Conservation (phyloP, 2,888 invertebrate genomes). For the Eurois occulta region DNA sequence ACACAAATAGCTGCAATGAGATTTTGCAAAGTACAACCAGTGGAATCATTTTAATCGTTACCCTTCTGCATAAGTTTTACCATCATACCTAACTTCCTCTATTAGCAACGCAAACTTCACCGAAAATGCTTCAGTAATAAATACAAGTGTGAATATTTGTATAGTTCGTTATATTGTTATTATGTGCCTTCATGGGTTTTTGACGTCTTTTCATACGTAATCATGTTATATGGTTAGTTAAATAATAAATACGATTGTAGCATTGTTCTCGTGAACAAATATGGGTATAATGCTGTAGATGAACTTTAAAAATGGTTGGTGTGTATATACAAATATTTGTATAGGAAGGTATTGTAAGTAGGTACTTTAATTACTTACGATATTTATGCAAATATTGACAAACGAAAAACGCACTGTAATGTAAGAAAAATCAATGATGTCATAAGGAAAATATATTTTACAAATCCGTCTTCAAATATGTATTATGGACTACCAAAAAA, state of each 20-base stretch:
- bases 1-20: too few species aligned
- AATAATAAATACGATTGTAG: conserved; percentile 24
- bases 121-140: conserved; percentile 38
- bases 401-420: not conserved
- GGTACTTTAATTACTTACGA: not conserved
- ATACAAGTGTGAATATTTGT: conserved; percentile 57
- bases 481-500: too few species aligned
- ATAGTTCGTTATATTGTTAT: conserved; percentile 56
- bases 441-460: not conserved
- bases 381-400: not conserved
- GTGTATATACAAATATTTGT: conserved; percentile 6
- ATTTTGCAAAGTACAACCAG: too few species aligned
- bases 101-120: conserved; percentile 32
- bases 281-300: not conserved
- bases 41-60: not conserved
- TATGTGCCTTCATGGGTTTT: conserved; percentile 56
- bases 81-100: not conserved
- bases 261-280: conserved; percentile 44
- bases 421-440: not conserved
- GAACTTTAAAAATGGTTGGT: conserved; percentile 15
- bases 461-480: not conserved
- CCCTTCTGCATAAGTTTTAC: conserved; percentile 5
- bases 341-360: not conserved
- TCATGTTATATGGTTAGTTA: conserved; percentile 30
- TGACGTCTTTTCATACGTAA: conserved; percentile 55